phyloP scores from a whole-genome alignment of 2,888 invertebrate species.

The Plemyria rubiginata region DNA sequence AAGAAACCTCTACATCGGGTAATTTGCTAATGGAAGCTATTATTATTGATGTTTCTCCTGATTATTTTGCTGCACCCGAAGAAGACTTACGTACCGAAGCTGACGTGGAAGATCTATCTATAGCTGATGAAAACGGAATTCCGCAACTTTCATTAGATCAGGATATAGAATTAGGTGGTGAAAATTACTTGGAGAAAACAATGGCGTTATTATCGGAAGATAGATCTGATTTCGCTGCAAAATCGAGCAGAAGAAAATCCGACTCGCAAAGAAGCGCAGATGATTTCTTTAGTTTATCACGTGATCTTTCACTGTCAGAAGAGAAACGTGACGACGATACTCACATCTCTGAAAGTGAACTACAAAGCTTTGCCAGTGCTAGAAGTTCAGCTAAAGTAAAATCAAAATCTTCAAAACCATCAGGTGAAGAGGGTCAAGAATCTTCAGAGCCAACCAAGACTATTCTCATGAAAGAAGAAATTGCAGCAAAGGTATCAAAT shows the following conservation, averaged over 20 bases:
- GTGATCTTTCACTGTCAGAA: slow-evolving; percentile 85
- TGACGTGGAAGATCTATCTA: slow-evolving; percentile 93
- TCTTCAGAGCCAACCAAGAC: slow-evolving; percentile 65
- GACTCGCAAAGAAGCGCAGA: slow-evolving; percentile 86
- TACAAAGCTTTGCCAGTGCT: slow-evolving; percentile 88
- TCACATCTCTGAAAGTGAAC: slow-evolving; percentile 85
- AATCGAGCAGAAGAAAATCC: slow-evolving; percentile 87
- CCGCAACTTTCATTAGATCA: slow-evolving; percentile 80
- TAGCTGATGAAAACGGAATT: slow-evolving; percentile 88
- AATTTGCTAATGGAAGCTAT: slow-evolving; percentile 96
- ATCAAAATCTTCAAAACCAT: slow-evolving; percentile 64
- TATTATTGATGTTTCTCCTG: slow-evolving; percentile 94
- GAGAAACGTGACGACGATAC: slow-evolving; percentile 86
- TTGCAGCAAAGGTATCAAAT: slow-evolving; percentile 43
- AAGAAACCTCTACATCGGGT: slow-evolving; percentile 95
- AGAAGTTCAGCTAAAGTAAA: slow-evolving; percentile 82
- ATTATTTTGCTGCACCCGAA: slow-evolving; percentile 91
- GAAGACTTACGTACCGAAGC: slow-evolving; percentile 94
- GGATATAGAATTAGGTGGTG: slow-evolving; percentile 79
- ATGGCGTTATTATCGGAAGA: slow-evolving; percentile 79
- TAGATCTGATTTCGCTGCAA: slow-evolving; percentile 81
- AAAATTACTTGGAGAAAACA: slow-evolving; percentile 83
- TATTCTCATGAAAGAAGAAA: slow-evolving; percentile 64
- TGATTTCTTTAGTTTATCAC: slow-evolving; percentile 87
- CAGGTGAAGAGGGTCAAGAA: slow-evolving; percentile 63